These are phyloP conservation scores for Mastacembelus armatus DNA, from an alignment of 2,797 vertebrate genomes.

Conservation along the genomic window DNA sequence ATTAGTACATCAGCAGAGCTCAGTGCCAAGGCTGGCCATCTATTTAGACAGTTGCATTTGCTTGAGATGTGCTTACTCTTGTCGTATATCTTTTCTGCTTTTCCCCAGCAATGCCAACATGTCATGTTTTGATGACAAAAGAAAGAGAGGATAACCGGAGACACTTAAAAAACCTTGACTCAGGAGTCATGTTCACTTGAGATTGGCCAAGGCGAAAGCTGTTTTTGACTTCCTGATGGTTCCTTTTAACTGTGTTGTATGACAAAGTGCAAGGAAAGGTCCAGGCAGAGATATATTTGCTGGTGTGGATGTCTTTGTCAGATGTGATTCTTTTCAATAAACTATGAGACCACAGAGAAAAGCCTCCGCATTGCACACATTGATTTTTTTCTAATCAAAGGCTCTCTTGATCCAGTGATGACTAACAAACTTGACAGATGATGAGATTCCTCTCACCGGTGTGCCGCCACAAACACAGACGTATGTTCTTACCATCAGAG, in stretches of 20 bases:
- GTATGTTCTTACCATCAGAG: slow-evolving; percentile 48
- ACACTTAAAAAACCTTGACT: slow-evolving; percentile 52
- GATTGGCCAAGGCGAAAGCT: background rate
- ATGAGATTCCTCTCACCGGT: slow-evolving; percentile 52
- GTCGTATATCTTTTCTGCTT: slow-evolving; percentile 25
- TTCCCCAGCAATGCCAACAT: slow-evolving; percentile 12
- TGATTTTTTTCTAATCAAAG: slow-evolving; percentile 77
- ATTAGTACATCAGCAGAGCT: slow-evolving; percentile 48
- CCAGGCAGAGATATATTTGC: slow-evolving; percentile 48
- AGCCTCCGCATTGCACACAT: slow-evolving; percentile 67
- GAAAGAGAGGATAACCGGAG: background rate
- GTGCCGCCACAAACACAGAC: slow-evolving; percentile 39
- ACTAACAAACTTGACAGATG: slow-evolving; percentile 74
- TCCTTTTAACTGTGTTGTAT: slow-evolving; percentile 33
- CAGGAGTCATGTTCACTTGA: slow-evolving; percentile 39
- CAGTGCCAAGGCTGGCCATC: slow-evolving; percentile 55
- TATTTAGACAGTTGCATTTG: slow-evolving; percentile 38
- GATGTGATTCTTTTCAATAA: slow-evolving; percentile 63
- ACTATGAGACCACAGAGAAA: slow-evolving; percentile 66
- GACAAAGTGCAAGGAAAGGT: slow-evolving; percentile 47
- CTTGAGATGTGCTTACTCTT: slow-evolving; percentile 45
- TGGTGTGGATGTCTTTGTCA: slow-evolving; percentile 61
- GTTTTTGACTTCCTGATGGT: slow-evolving; percentile 28
- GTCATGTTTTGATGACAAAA: slow-evolving; percentile 41
- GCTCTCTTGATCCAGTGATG: slow-evolving; percentile 60